A percentile compares a stretch with the other conserved stretches of the same genome.
phyloP scores from a whole-genome alignment of 2,797 vertebrate species.

The Knipowitschia caucasica region DNA sequence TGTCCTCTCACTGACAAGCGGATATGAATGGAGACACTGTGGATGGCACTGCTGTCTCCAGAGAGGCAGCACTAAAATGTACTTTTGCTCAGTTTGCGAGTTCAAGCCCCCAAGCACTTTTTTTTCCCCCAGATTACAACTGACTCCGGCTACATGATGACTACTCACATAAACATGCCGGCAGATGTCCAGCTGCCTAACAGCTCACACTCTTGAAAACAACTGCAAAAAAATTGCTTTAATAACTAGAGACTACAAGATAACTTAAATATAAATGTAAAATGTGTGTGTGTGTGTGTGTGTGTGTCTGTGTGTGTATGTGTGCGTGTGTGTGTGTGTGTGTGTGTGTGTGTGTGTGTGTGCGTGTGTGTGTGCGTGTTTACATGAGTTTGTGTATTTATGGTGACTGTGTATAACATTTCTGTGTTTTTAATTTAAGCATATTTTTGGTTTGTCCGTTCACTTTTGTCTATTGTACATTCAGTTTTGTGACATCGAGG shows the following conservation, averaged over 20 bases:
- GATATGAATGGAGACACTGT: slow-evolving; percentile 33
- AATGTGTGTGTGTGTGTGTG: too few species aligned
- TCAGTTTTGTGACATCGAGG: too few species aligned
- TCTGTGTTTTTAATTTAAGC: too few species aligned
- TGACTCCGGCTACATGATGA: slow-evolving; percentile 23
- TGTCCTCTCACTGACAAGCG: slow-evolving; percentile 31
- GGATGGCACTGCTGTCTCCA: slow-evolving; percentile 19
- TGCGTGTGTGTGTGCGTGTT: too few species aligned
- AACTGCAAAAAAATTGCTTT: slow-evolving; percentile 6
- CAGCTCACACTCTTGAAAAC: slow-evolving; percentile 5
- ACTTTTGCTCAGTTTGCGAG: slow-evolving; percentile 5
- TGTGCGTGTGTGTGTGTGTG: too few species aligned
- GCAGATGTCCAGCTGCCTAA: slow-evolving; percentile 1
- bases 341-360: too few species aligned
- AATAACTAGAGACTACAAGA: neutral
- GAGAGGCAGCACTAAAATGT: slow-evolving; percentile 9
- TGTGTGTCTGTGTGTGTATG: too few species aligned
- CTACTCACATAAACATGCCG: slow-evolving; percentile 25
- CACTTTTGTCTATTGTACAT: too few species aligned
- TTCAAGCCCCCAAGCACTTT: slow-evolving; percentile 32
- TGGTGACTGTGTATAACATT: too few species aligned
- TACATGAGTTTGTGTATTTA: too few species aligned
- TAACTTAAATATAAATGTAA: too few species aligned
- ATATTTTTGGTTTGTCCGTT: too few species aligned
- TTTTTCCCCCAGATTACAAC: slow-evolving; percentile 19